Evolutionary conservation across 30 jellyfish, hydroid and myxozoan species (phyloP).

Genomic region (Pelagia noctiluca): DNA sequence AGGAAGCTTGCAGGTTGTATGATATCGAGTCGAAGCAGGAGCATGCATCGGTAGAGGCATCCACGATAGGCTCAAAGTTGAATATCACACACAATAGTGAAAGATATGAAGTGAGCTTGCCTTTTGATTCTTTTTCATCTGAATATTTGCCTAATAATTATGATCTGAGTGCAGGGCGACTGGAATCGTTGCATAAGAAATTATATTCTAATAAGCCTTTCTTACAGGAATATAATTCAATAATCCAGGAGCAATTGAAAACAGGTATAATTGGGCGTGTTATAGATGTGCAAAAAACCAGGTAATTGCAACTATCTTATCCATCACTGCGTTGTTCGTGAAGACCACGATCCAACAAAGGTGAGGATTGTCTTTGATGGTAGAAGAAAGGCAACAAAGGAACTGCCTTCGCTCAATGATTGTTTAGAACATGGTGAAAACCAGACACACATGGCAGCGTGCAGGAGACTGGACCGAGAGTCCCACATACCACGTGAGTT

Average conservation of each 20-base stretch:
- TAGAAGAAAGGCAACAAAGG: constrained; percentile 1
- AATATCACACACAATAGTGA: not conserved
- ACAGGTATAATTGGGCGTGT: constrained; percentile 3
- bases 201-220: not conserved
- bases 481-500: too few species aligned
- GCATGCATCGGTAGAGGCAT: not conserved
- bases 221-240: constrained; percentile 21
- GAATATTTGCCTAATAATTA: constrained; percentile 42
- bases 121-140: constrained; percentile 36
- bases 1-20: constrained; percentile 26
- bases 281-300: not conserved
- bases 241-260: not conserved
- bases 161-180: not conserved
- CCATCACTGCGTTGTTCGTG: constrained; percentile 20
- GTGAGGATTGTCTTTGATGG: constrained; percentile 37
- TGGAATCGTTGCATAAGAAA: constrained; percentile 9
- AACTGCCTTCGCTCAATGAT: constrained; percentile 27
- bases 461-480: too few species aligned
- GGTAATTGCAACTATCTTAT: constrained; percentile 1
- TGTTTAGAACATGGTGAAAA: constrained; percentile 10
- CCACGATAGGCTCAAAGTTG: constrained; percentile 24
- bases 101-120: constrained; percentile 61
- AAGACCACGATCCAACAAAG: constrained; percentile 30
- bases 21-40: not conserved
- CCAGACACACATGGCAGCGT: not conserved